Evolutionary conservation across 2,113 vertebrate species (phyloP).

Genomic region (Cynopterus brachyotis): DNA sequence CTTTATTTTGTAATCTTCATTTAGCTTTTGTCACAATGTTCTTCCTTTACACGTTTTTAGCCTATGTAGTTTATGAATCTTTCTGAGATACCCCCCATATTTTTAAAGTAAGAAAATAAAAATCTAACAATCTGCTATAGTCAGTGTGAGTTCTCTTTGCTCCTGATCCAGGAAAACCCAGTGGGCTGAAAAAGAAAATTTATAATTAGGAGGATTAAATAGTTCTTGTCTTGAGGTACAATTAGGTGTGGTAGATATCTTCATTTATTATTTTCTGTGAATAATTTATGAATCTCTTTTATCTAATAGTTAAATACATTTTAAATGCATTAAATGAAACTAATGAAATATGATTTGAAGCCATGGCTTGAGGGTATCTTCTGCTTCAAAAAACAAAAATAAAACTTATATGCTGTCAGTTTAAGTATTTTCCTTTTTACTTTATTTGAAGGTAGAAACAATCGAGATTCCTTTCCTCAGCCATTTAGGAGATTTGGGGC

Average conservation of each 20-base stretch:
- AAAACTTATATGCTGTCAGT: neutral
- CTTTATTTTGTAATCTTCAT: slow-evolving; percentile 15
- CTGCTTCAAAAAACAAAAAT: neutral
- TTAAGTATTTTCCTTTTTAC: neutral
- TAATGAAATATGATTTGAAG: neutral
- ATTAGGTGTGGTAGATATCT: neutral
- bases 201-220: neutral
- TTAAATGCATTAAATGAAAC: neutral
- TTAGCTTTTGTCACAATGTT: neutral
- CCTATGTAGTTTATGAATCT: neutral
- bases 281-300: neutral
- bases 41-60: neutral
- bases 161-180: neutral
- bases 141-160: neutral
- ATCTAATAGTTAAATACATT: neutral
- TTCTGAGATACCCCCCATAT: neutral
- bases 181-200: neutral
- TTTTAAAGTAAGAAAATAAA: neutral
- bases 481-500: neutral
- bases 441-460: neutral
- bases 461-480: neutral
- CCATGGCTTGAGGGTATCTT: neutral
- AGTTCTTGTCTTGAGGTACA: neutral
- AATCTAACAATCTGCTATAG: neutral
- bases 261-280: neutral